Evolutionary conservation across 2,888 invertebrate species (phyloP).

Genomic region (Enchytraeus crypticus): DNA sequence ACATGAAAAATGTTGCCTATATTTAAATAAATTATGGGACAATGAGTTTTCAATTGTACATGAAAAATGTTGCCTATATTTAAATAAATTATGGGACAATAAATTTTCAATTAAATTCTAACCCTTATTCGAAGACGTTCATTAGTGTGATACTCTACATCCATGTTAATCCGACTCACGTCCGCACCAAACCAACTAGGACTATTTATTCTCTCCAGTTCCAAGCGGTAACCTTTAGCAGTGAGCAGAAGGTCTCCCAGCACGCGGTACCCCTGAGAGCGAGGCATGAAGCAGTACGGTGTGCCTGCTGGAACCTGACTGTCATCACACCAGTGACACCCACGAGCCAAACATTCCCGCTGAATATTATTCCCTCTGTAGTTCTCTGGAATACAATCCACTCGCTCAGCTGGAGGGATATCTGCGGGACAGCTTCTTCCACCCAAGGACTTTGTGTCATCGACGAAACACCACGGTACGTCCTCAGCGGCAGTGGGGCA

Average conservation of each 20-base stretch:
- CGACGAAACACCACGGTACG: slow-evolving; percentile 19
- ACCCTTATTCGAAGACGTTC: slow-evolving; percentile 26
- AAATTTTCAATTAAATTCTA: not conserved
- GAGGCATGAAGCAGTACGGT: slow-evolving; percentile 18
- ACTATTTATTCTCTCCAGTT: slow-evolving; percentile 6
- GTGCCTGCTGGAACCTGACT: not conserved
- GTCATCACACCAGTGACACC: slow-evolving; percentile 17
- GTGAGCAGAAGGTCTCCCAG: slow-evolving; percentile 6
- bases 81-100: too few relatives aligned
- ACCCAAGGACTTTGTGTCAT: slow-evolving; percentile 7
- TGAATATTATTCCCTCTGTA: too few relatives aligned
- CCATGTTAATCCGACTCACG: slow-evolving; percentile 11
- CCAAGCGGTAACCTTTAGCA: slow-evolving; percentile 7
- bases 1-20: too few relatives aligned
- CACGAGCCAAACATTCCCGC: too few relatives aligned
- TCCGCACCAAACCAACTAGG: slow-evolving; percentile 18
- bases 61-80: too few relatives aligned
- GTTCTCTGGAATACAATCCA: slow-evolving; percentile 17
- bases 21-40: too few relatives aligned
- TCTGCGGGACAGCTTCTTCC: slow-evolving; percentile 13
- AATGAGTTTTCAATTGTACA: too few relatives aligned
- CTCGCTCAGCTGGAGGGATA: slow-evolving; percentile 12
- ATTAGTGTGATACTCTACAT: slow-evolving; percentile 26
- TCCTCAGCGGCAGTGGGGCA: slow-evolving; percentile 3
- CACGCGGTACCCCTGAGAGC: slow-evolving; percentile 11